Conservation (phyloP, 2,113 vertebrate genomes). For the Holacanthus passer region DNA sequence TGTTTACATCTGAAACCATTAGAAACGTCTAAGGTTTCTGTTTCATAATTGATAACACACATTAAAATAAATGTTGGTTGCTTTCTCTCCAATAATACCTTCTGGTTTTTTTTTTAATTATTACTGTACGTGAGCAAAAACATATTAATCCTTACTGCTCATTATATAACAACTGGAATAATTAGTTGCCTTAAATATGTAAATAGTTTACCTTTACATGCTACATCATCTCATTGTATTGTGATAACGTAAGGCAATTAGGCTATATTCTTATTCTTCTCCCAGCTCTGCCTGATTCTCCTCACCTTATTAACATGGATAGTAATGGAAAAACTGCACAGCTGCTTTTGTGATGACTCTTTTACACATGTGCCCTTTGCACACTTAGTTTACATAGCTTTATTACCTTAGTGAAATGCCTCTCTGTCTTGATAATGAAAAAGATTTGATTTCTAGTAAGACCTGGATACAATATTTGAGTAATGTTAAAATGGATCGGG, state of each 20-base stretch:
- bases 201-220: conserved; percentile 16
- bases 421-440: conserved; percentile 23
- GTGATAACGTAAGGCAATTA: conserved; percentile 50
- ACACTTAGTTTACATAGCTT: conserved; percentile 35
- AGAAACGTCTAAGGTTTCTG: not conserved
- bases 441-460: not conserved
- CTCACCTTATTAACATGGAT: conserved; percentile 29
- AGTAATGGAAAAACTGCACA: conserved; percentile 40
- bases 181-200: conserved; percentile 35
- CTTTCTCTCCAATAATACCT: not conserved
- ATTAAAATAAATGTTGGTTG: too few relatives aligned
- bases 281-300: conserved; percentile 33
- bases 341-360: conserved; percentile 55
- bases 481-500: not conserved
- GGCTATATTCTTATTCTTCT: conserved; percentile 5
- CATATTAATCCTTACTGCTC: not conserved
- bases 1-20: not conserved
- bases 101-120: not conserved
- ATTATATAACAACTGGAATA: conserved; percentile 30
- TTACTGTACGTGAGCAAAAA: not conserved
- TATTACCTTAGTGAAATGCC: conserved; percentile 17
- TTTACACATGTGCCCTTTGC: conserved; percentile 24
- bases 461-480: conserved; percentile 1
- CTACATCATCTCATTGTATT: conserved; percentile 37
- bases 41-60: not conserved